Conservation (phyloP, 2,797 vertebrate genomes). For the Fundulus diaphanus region DNA sequence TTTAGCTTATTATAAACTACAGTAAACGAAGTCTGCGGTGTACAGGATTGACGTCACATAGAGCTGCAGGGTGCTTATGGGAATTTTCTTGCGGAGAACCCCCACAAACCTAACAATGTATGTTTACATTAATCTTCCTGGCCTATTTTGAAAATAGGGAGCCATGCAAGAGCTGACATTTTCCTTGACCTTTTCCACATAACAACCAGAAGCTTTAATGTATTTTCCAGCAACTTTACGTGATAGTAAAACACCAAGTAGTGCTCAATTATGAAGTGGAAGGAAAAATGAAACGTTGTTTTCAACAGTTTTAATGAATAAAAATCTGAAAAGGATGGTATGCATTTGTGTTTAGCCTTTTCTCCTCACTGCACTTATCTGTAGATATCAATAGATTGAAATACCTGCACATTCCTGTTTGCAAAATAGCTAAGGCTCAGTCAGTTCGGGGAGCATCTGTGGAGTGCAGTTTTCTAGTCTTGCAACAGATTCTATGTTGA, state of each 20-base stretch:
- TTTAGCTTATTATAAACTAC: conserved; percentile 66
- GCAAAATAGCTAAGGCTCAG: neutral
- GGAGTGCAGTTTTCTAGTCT: neutral
- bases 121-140: conserved; percentile 69
- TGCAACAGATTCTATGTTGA: neutral
- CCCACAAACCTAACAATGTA: conserved; percentile 60
- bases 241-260: neutral
- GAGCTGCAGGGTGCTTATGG: conserved; percentile 61
- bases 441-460: neutral
- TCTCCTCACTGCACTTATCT: neutral
- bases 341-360: neutral
- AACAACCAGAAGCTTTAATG: too few relatives aligned
- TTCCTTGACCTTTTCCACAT: neutral
- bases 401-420: neutral
- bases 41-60: conserved; percentile 59
- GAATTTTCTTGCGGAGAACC: conserved; percentile 59
- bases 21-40: conserved; percentile 60
- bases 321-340: neutral
- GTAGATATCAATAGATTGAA: neutral
- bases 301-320: neutral
- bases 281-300: neutral
- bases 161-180: neutral
- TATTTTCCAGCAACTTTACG: neutral
- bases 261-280: neutral
- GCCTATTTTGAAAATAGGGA: conserved; percentile 59